Base-by-base conservation (phyloP, 2,888 invertebrate species). In the Sabatieria punctata region DNA sequence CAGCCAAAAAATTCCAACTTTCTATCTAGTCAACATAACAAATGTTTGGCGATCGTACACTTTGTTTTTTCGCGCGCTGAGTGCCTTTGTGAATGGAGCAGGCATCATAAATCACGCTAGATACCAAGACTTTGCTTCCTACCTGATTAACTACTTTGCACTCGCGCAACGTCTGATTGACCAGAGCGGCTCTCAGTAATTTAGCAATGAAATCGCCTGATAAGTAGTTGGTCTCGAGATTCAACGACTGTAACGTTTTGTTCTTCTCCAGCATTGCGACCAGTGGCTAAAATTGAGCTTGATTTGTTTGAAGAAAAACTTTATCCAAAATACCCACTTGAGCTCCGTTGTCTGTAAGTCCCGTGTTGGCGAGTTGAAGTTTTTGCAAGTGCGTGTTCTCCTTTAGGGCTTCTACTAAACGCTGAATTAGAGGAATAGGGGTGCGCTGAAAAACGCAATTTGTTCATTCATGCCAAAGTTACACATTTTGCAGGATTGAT, bases 71-170 rank as follows among this genome's bases (percentile, higher is more conserved):
- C n/a, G n/a, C n/a, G n/a, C n/a, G n/a, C n/a, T n/a, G n/a, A n/a
- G n/a, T n/a, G n/a, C n/a, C n/a, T n/a, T n/a, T n/a, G n/a, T n/a
- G n/a, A n/a, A n/a, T n/a, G n/a, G n/a, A n/a, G n/a, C n/a, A n/a
- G n/a, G n/a, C n/a, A n/a, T n/a, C n/a, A n/a, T n/a, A n/a, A n/a
- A n/a, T n/a, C n/a, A n/a, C n/a, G n/a, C n/a, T n/a, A n/a, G n/a
- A n/a, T n/a, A n/a, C n/a, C n/a, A n/a, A n/a, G n/a, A n/a, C n/a
- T n/a, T n/a, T n/a, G n/a, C n/a, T n/a, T n/a, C n/a, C n/a, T 69
- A 88, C 89, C 82, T 97, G 95, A 72, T 97, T 97, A 52, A 89
- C 82, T 55, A 88, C 88, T 67, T 93, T 77, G 71, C 95, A 85
- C 74, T 95, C 93, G 71, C 86, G 85, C 40, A 93, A 77, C 51